Evolutionary conservation across 2,888 invertebrate genomes (phyloP).

Genomic region (Pemphredon lugubris): DNA sequence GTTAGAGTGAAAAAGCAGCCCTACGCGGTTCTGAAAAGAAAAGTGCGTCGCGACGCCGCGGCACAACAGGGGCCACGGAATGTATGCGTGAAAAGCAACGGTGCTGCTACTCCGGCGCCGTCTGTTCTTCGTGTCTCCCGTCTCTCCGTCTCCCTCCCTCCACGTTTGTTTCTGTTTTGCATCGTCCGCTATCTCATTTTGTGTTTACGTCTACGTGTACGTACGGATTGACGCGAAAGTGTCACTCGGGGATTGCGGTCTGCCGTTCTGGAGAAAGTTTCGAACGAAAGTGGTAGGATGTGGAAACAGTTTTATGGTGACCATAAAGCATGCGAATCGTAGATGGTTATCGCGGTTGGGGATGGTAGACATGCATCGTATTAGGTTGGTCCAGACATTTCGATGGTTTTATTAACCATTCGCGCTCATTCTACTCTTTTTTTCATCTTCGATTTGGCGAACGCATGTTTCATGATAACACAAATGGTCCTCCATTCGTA

Average conservation of each 20-base stretch:
- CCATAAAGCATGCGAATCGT: constrained; percentile 30
- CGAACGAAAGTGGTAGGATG: constrained; percentile 1
- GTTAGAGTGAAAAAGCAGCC: constrained; percentile 11
- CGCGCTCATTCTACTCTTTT: no score
- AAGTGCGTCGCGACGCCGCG: constrained; percentile 31
- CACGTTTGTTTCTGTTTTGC: no score
- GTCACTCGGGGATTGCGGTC: constrained; percentile 22
- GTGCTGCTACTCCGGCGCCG: not conserved
- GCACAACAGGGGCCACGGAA: constrained; percentile 1
- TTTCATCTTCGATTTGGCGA: no score
- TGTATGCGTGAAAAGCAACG: constrained; percentile 17
- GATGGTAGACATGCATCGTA: no score
- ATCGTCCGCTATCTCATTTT: not conserved
- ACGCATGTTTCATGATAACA: no score
- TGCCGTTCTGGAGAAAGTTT: constrained; percentile 23
- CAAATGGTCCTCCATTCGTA: no score
- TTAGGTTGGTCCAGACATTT: no score
- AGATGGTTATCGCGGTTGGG: no score
- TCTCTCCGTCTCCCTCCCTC: no score
- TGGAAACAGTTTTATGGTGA: constrained; percentile 2
- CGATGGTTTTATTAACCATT: no score
- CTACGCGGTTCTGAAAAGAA: constrained; percentile 9
- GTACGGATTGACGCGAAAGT: constrained; percentile 16
- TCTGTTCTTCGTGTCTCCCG: not conserved
- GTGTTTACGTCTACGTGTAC: not conserved